Base-by-base conservation (phyloP, 1,140 invertebrate species). In the Pseudachorutes palmiensis region DNA sequence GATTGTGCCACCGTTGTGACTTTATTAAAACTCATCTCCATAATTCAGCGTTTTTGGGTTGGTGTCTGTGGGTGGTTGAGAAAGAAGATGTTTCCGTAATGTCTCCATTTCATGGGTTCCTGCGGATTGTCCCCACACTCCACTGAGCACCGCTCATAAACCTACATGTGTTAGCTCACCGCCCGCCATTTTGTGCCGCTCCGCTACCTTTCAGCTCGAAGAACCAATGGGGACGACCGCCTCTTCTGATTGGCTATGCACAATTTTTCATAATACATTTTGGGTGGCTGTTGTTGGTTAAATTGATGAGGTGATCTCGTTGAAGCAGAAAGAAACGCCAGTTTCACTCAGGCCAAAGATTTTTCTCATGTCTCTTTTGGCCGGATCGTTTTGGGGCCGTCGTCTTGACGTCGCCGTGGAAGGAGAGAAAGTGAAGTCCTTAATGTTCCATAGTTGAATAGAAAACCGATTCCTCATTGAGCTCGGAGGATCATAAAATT, bases 251-350 rank as follows among this genome's bases (percentile, higher is more conserved):
- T n/a, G n/a, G n/a, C n/a, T n/a, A n/a, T n/a, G n/a, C n/a, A n/a
- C n/a, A n/a, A n/a, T n/a, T n/a, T n/a, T n/a, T n/a, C n/a, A n/a
- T n/a, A n/a, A n/a, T n/a, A n/a, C n/a, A n/a, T n/a, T n/a, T n/a
- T n/a, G n/a, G 36, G 36, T 12, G 36, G 36, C 19, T 45, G 9
- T 12, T 45, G 9, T 19, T 45, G 36, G 36, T 45, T 45, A 45
- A 45, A 45, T 45, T 45, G 36, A 45, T 45, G 36, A 45, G 36
- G 36, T 45, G 36, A 45, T 45, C 36, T 45, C 36, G 36, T 45
- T 45, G 36, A 45, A 19, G 36, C 36, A 19, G 19, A 45, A 45
- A 45, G 36, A 45, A 45, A 45, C 19, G 36, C 36, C 36, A 45
- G 9, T 45, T 19, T 19, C 9, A 9, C 9, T 45, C 9, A 19